phyloP scores from a whole-genome alignment of 2,113 vertebrate species.

The Semnornis frantzii region DNA sequence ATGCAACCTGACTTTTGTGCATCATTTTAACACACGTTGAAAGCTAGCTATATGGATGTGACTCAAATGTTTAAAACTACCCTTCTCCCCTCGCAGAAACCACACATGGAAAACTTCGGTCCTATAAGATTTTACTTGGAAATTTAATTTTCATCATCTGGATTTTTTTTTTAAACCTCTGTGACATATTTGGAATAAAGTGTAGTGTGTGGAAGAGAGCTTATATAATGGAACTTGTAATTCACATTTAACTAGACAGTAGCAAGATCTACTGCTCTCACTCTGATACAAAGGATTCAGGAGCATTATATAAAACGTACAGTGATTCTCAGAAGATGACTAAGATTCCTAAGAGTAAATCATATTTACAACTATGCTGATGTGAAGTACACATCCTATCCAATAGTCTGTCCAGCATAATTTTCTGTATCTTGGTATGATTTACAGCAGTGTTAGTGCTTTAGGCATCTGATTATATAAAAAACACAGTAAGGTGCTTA shows the following conservation, averaged over 20 bases:
- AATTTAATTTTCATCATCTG: neutral
- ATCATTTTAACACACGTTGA: conserved; percentile 27
- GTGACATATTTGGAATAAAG: neutral
- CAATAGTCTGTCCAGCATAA: neutral
- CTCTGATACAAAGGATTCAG: neutral
- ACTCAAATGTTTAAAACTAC: neutral
- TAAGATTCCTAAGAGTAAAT: neutral
- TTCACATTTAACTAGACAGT: neutral
- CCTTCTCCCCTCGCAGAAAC: conserved; percentile 2
- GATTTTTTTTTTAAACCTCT: neutral
- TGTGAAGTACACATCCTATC: neutral
- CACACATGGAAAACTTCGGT: neutral
- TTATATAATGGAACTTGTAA: neutral
- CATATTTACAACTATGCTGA: neutral
- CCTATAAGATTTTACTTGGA: conserved; percentile 1
- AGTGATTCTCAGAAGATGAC: neutral
- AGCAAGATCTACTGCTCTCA: neutral
- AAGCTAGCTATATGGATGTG: neutral
- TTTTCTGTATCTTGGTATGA: neutral
- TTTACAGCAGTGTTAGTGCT: neutral
- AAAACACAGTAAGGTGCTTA: conserved; percentile 13
- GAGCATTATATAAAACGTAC: neutral
- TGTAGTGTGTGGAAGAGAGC: neutral
- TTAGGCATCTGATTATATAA: neutral
- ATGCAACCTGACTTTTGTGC: neutral